Percentiles rank a stretch among this genome's conserved stretches.
These are phyloP conservation scores for Podarcis siculus DNA, from an alignment of 2,797 vertebrate species.

Conservation along the genomic window DNA sequence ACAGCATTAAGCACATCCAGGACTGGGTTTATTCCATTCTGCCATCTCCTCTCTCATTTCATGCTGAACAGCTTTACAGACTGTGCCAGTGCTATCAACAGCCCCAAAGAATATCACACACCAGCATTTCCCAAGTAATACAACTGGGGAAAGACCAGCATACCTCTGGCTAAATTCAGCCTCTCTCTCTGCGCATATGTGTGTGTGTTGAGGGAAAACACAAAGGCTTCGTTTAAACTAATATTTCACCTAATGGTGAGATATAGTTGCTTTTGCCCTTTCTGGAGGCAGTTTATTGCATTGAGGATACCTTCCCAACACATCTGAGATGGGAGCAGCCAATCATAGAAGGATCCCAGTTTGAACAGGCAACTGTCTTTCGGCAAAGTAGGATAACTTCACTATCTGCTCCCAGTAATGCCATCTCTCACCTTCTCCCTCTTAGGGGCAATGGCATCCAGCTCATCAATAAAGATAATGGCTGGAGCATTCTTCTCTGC, in stretches of 20 bases:
- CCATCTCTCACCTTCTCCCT: conserved; percentile 67
- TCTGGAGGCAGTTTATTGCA: not conserved
- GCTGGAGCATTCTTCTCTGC: conserved; percentile 73
- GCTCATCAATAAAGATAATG: conserved; percentile 74
- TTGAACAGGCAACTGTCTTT: not conserved
- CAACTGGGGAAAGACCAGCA: not conserved
- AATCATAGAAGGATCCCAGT: too few relatives aligned
- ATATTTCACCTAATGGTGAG: not conserved
- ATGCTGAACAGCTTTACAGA: not conserved
- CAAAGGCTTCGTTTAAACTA: not conserved
- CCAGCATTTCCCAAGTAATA: not conserved
- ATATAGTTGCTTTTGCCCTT: not conserved
- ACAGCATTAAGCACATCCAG: too few relatives aligned
- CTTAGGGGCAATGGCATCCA: conserved; percentile 74
- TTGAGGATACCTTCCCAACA: too few relatives aligned
- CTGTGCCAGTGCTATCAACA: not conserved
- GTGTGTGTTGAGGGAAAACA: not conserved
- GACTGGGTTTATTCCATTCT: not conserved
- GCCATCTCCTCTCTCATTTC: not conserved
- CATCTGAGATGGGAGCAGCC: not conserved
- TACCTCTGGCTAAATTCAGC: not conserved
- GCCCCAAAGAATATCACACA: not conserved
- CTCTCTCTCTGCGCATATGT: not conserved
- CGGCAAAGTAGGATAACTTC: not conserved
- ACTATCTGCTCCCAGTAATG: not conserved